A percentile compares a stretch with the other conserved stretches of the same genome.
Evolutionary conservation across 2,888 invertebrate genomes (phyloP).

Genomic region (Neoaliturus tenellus): DNA sequence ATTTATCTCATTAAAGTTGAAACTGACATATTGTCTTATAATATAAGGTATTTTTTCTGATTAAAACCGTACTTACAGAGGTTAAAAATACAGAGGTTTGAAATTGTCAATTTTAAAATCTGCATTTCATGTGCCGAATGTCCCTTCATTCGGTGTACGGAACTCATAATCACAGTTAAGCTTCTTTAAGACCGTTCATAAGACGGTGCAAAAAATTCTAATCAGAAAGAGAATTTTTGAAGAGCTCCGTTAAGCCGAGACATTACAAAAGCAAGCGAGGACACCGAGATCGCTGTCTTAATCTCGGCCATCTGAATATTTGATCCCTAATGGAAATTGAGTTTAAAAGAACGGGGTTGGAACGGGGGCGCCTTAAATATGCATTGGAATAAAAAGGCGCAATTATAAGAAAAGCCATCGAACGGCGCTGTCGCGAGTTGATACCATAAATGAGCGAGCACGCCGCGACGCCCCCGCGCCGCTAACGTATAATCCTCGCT

Average conservation of each 20-base stretch:
- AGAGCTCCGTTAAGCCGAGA: slow-evolving; percentile 3
- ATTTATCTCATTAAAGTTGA: too few relatives aligned
- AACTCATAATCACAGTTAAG: neutral
- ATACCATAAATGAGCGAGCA: slow-evolving; percentile 59
- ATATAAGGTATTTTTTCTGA: too few relatives aligned
- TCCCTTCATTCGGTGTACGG: too few relatives aligned
- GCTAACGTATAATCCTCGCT: slow-evolving; percentile 55
- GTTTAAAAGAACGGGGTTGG: slow-evolving; percentile 51
- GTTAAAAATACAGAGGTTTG: too few relatives aligned
- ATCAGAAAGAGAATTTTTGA: slow-evolving; percentile 48
- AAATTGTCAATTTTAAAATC: too few relatives aligned
- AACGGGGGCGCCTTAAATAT: slow-evolving; percentile 54
- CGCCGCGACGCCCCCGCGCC: slow-evolving; percentile 11
- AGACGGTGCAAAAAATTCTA: slow-evolving; percentile 33
- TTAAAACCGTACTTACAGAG: too few relatives aligned
- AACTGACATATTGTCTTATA: too few relatives aligned
- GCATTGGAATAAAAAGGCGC: slow-evolving; percentile 59
- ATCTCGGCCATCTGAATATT: slow-evolving; percentile 52
- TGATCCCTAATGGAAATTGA: slow-evolving; percentile 57
- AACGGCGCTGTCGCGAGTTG: slow-evolving; percentile 23
- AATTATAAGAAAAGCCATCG: slow-evolving; percentile 54
- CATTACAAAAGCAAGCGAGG: slow-evolving; percentile 41
- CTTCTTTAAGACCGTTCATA: neutral
- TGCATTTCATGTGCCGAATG: too few relatives aligned
- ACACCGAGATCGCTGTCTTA: slow-evolving; percentile 39